A percentile compares a stretch with the other conserved stretches of the same genome.
phyloP scores from a whole-genome alignment of 2,888 invertebrate species.

The Hetaerina titia region DNA sequence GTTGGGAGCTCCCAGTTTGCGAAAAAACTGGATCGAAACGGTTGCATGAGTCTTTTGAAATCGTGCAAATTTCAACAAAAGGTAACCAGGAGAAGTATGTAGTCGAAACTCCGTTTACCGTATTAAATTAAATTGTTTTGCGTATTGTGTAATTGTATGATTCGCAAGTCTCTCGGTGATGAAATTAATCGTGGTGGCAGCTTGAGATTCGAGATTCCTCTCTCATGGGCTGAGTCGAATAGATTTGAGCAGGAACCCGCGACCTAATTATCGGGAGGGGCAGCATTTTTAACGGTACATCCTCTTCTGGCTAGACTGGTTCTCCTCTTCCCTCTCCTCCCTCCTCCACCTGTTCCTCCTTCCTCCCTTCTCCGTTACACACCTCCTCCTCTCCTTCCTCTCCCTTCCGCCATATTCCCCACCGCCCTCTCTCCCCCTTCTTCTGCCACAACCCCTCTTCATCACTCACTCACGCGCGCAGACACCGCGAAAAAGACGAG shows the following conservation, averaged over 20 bases:
- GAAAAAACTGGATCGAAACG: too few species aligned
- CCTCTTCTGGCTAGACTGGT: constrained; percentile 22
- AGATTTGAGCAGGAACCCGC: background rate
- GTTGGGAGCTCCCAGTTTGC: too few species aligned
- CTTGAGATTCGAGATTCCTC: background rate
- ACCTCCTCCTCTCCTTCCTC: background rate
- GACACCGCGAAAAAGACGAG: too few species aligned
- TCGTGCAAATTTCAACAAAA: too few species aligned
- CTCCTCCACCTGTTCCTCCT: background rate
- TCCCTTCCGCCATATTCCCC: background rate
- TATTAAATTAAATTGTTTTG: too few species aligned
- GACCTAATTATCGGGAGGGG: background rate
- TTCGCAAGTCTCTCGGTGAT: too few species aligned
- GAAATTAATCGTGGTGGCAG: background rate
- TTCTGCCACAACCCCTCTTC: background rate
- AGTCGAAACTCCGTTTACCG: too few species aligned
- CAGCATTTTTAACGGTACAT: background rate
- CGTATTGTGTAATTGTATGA: too few species aligned
- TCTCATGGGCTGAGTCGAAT: background rate
- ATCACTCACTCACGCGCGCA: background rate
- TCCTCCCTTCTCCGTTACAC: background rate
- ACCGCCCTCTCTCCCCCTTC: background rate
- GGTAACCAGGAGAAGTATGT: too few species aligned
- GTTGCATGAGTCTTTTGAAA: too few species aligned
- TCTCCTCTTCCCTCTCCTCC: background rate